Base-by-base conservation (phyloP, 2,888 invertebrate genomes). In the Dione juno region DNA sequence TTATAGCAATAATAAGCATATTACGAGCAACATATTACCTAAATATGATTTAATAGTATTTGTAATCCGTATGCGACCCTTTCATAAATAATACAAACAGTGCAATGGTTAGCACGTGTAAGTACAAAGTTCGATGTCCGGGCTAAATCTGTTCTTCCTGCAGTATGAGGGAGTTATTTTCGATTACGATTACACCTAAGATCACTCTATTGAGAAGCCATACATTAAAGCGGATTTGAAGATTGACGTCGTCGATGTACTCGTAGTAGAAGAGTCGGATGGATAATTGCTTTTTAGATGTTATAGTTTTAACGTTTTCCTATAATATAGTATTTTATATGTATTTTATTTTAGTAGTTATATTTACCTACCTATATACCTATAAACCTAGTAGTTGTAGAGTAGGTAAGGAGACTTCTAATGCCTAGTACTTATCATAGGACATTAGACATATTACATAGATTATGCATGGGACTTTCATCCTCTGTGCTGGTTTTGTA, bases 141-240 rank as follows among this genome's bases (percentile, higher is more conserved):
- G 75, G 82, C 89, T 90, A 90, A 88, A 86, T 90, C 80, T 77
- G 89, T 85, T 81, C 84, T 87, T 84, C 84, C 86, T 82, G 84
- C 84, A 83, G 79, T 77, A 76, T 72, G 75, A 77, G 76, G 77
- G 78, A 76, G 78, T 77, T 78, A 80, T 82, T 81, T 77, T 77
- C 73, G 79, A 81, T 79, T 78, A 73, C 78, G 79, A 82, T 81
- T 81, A 82, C 77, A 74, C 71, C 73, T 73, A 75, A 71, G 72
- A 74, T 67, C 75, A 72, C 75, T 71, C 72, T 72, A 75, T 75
- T 68, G 71, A 72, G 67, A 70, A 66, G 73, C 68, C 67, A 64
- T 74, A 75, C 70, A 69, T 73, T 72, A 59, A 73, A 70, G 54
- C 53, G 65, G 72, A 72, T 66, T 70, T 68, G 70, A 64, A 59